Conservation (phyloP, 2,113 vertebrate genomes). For the Vicugna pacos region DNA sequence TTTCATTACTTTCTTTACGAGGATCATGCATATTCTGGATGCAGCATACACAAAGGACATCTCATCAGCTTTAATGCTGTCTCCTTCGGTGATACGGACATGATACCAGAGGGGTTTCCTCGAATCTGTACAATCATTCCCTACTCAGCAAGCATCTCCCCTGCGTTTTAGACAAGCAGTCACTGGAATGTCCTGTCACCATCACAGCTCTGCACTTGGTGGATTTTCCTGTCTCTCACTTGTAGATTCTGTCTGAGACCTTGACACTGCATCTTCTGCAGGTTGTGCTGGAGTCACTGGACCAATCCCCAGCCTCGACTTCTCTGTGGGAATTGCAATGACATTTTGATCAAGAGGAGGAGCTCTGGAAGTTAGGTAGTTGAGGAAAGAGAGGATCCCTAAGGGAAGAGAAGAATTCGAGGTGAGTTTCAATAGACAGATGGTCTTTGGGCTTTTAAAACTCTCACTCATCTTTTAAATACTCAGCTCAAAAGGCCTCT, state of each 20-base stretch:
- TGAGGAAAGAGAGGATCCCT: constrained; percentile 74
- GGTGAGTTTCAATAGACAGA: neutral
- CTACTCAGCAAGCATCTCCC: neutral
- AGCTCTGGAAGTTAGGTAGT: constrained; percentile 1
- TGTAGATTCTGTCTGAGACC: neutral
- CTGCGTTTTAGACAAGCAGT: neutral
- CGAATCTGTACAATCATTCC: constrained; percentile 7
- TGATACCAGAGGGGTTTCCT: constrained; percentile 36
- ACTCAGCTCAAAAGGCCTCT: neutral
- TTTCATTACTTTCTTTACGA: constrained; percentile 18
- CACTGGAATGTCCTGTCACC: neutral
- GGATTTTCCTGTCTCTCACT: neutral
- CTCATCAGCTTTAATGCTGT: constrained; percentile 61
- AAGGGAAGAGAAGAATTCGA: constrained; percentile 22
- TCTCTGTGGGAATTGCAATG: neutral
- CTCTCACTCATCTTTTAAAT: neutral
- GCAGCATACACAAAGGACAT: constrained; percentile 16
- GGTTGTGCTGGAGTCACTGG: neutral
- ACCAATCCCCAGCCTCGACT: constrained; percentile 54
- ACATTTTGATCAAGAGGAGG: neutral
- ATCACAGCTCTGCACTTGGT: neutral
- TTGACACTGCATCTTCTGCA: neutral
- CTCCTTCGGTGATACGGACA: constrained; percentile 29
- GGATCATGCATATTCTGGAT: neutral
- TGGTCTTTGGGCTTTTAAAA: constrained; percentile 13